Conservation (phyloP, 2,113 vertebrate species). For the Pterocles burchelli region DNA sequence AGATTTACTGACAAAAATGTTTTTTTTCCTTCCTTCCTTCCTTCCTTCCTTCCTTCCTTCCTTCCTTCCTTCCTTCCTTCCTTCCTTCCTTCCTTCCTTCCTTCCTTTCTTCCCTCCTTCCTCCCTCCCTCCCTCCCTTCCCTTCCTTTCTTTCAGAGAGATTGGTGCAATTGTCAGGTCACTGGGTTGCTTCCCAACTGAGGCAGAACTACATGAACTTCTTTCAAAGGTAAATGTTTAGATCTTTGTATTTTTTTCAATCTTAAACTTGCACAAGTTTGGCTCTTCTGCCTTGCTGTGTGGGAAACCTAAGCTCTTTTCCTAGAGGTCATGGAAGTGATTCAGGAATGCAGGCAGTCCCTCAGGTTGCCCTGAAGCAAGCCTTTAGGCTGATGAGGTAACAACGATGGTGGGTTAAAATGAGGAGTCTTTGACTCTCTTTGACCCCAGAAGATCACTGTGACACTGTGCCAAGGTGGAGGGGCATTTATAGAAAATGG, state of each 20-base stretch:
- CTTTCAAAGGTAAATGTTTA: constrained; percentile 80
- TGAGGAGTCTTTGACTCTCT: neutral
- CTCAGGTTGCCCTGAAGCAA: neutral
- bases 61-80: neutral
- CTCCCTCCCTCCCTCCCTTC: neutral
- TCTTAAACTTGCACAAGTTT: neutral
- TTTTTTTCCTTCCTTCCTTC: neutral
- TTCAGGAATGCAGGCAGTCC: neutral
- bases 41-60: no score
- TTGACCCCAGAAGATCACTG: neutral
- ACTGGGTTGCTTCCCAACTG: constrained; percentile 88
- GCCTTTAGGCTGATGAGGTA: neutral
- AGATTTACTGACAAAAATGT: neutral
- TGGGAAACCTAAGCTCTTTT: neutral
- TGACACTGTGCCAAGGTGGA: neutral
- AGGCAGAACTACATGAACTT: constrained; percentile 86
- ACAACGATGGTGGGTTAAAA: neutral
- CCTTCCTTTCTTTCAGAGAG: constrained; percentile 77
- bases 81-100: no score
- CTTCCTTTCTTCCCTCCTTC: neutral
- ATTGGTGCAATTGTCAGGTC: constrained; percentile 89
- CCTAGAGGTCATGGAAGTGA: neutral
- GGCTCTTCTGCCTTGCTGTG: neutral
- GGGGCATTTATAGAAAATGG: neutral
- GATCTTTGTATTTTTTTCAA: neutral